Evolutionary conservation across 2,888 invertebrate species (phyloP).

Genomic region (Scaeva pyrastri): DNA sequence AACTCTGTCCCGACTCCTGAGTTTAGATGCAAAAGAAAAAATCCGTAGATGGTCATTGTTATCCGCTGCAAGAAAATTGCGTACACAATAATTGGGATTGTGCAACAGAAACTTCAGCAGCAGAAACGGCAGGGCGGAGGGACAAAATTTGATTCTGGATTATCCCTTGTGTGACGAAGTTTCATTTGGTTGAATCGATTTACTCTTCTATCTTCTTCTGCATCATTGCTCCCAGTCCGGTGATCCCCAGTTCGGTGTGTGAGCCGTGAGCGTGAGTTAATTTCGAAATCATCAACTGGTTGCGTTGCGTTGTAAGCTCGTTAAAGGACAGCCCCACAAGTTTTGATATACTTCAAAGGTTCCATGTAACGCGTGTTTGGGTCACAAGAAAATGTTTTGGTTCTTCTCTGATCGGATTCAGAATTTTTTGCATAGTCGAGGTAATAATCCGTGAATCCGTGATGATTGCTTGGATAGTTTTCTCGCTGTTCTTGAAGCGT

Average conservation of each 20-base stretch:
- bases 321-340: constrained; percentile 49
- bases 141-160: constrained; percentile 52
- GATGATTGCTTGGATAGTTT: constrained; percentile 69
- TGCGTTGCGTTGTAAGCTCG: constrained; percentile 58
- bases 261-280: constrained; percentile 62
- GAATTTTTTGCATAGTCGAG: constrained; percentile 68
- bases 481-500: constrained; percentile 25
- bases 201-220: not conserved
- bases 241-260: not conserved
- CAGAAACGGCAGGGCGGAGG: not conserved
- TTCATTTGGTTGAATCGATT: constrained; percentile 32
- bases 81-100: constrained; percentile 75
- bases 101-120: constrained; percentile 25
- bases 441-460: constrained; percentile 72
- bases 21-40: constrained; percentile 65
- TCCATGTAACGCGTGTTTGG: constrained; percentile 55
- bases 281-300: constrained; percentile 59
- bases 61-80: constrained; percentile 75
- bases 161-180: constrained; percentile 59
- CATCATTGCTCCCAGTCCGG: constrained; percentile 18
- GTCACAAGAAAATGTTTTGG: constrained; percentile 56
- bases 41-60: constrained; percentile 77
- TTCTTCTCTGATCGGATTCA: constrained; percentile 58
- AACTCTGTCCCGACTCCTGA: constrained; percentile 43
- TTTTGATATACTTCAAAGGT: constrained; percentile 48